phyloP scores from a whole-genome alignment of 2,888 invertebrate species.

The Alcis repandata region DNA sequence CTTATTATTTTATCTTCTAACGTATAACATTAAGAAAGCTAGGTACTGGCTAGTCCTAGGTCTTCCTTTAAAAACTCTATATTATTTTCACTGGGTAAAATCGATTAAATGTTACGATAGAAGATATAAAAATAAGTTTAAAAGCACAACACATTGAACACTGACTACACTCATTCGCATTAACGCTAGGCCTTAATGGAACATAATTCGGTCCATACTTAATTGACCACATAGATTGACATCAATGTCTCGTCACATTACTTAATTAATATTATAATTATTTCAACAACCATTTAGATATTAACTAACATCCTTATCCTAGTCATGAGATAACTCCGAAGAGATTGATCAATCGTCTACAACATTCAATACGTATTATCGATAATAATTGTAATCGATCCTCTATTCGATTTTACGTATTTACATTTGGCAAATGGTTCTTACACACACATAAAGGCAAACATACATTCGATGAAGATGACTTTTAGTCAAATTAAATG shows the following conservation, averaged over 20 bases:
- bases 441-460: conserved; percentile 64
- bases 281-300: conserved; percentile 82
- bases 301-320: conserved; percentile 75
- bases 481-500: conserved; percentile 76
- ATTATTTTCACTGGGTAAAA: conserved; percentile 17
- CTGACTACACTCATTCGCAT: conserved; percentile 59
- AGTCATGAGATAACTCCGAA: conserved; percentile 76
- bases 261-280: conserved; percentile 60
- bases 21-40: conserved; percentile 1
- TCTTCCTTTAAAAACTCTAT: not conserved
- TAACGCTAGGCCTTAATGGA: conserved; percentile 70
- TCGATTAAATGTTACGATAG: conserved; percentile 43
- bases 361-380: conserved; percentile 65
- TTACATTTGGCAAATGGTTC: conserved; percentile 82
- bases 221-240: conserved; percentile 84
- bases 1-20: conserved; percentile 4
- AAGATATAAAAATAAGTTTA: conserved; percentile 50
- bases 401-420: conserved; percentile 66
- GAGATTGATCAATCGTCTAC: conserved; percentile 71
- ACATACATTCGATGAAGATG: conserved; percentile 61
- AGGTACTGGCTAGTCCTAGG: no score
- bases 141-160: conserved; percentile 64
- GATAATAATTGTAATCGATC: conserved; percentile 58
- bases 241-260: conserved; percentile 66
- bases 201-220: conserved; percentile 75